Evolutionary conservation across 2,888 invertebrate species (phyloP).

Genomic region (Zonitis immaculata): DNA sequence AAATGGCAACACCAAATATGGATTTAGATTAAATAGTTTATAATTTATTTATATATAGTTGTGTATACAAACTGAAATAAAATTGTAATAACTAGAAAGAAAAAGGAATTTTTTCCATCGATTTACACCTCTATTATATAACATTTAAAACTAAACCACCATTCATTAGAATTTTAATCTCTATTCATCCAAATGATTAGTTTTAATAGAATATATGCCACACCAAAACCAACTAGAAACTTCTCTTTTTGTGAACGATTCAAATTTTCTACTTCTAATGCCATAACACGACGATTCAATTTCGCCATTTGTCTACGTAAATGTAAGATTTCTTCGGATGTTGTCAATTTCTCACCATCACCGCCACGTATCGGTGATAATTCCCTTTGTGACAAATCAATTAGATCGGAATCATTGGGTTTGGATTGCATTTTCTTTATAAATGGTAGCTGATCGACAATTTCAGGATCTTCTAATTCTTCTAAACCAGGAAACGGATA

Average conservation of each 20-base stretch:
- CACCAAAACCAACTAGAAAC: slow-evolving; percentile 75
- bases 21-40: slow-evolving; percentile 28
- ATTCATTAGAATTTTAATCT: slow-evolving; percentile 28
- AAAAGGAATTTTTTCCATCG: too few species aligned
- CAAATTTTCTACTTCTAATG: slow-evolving; percentile 79
- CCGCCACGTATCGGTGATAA: slow-evolving; percentile 39
- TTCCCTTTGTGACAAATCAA: slow-evolving; percentile 31
- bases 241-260: slow-evolving; percentile 83
- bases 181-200: slow-evolving; percentile 76
- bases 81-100: neutral
- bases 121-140: slow-evolving; percentile 5
- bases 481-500: slow-evolving; percentile 71
- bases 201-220: slow-evolving; percentile 83
- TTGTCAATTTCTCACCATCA: slow-evolving; percentile 57
- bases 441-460: slow-evolving; percentile 35
- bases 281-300: slow-evolving; percentile 79
- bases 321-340: slow-evolving; percentile 76
- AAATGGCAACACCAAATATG: slow-evolving; percentile 36
- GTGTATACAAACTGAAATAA: slow-evolving; percentile 12
- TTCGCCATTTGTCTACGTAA: slow-evolving; percentile 82
- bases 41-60: slow-evolving; percentile 1
- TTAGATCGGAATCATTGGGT: slow-evolving; percentile 37
- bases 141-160: neutral
- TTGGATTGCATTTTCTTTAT: slow-evolving; percentile 36
- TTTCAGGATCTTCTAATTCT: slow-evolving; percentile 49